phyloP scores from a whole-genome alignment of 2,113 vertebrate genomes.

The Sinosuthora webbiana region DNA sequence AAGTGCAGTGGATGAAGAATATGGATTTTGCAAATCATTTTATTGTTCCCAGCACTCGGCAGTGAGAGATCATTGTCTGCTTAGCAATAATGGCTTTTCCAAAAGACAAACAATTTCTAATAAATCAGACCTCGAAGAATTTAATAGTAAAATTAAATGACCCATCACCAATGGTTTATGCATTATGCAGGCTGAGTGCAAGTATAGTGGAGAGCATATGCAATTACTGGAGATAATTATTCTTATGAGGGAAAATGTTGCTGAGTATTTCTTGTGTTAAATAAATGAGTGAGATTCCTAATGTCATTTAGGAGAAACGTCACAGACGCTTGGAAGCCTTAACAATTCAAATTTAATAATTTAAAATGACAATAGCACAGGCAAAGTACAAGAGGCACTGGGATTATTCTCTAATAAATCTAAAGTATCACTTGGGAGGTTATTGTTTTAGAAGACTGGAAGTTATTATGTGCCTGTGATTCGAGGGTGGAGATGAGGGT shows the following conservation, averaged over 20 bases:
- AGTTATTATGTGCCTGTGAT: neutral
- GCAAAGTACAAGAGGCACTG: neutral
- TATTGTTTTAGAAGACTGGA: neutral
- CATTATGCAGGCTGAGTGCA: conserved; percentile 35
- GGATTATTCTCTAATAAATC: conserved; percentile 30
- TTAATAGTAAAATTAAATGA: conserved; percentile 67
- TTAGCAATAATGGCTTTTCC: conserved; percentile 59
- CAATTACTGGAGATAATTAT: conserved; percentile 66
- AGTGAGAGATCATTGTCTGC: conserved; percentile 45
- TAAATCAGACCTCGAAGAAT: conserved; percentile 61
- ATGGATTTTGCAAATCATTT: conserved; percentile 30
- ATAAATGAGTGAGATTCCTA: conserved; percentile 30
- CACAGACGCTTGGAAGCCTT: neutral
- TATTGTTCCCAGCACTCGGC: conserved; percentile 4
- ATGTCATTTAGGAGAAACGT: neutral
- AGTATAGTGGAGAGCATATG: conserved; percentile 5
- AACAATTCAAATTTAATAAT: conserved; percentile 37
- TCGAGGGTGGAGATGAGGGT: neutral
- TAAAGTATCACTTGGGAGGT: neutral
- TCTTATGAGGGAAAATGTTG: conserved; percentile 27
- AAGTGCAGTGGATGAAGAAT: conserved; percentile 27
- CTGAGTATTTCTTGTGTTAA: conserved; percentile 40
- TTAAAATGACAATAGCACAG: conserved; percentile 17
- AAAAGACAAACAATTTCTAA: conserved; percentile 62
- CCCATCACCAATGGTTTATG: conserved; percentile 47